Base-by-base conservation (phyloP, 1,140 invertebrate genomes). In the Orius laevigatus region DNA sequence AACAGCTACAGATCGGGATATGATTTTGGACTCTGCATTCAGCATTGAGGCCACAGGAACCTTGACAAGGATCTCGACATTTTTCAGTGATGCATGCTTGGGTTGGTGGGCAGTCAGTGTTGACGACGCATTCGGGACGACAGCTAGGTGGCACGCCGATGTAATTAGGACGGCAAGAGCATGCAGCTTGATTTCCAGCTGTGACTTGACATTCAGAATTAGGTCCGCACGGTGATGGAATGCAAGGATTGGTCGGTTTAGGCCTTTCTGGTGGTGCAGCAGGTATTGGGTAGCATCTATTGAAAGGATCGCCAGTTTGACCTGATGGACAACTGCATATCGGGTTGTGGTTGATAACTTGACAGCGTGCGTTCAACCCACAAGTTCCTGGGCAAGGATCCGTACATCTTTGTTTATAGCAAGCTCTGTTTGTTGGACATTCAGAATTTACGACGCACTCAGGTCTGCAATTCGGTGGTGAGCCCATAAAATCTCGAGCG, bases 401-500 rank as follows among this genome's bases (percentile, higher is more conserved):
- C 12, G 65, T 64, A 50, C 75, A 78, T 51, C 71, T 72, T 42
- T 69, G 67, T 10, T 69, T 64, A 42, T 72, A 63, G 48, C 76
- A 78, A 44, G 74, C 72, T 51, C 69, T 66, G 51, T 76, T 70
- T 2, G 55, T 69, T 10, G 79, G 72, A 61, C 82, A 85, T 59
- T 85, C 82, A 6, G 79, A 77, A 62, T 81, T 84, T 12, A 83
- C 73, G 16, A 83, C 68, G 64, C 81, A 84, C 62, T 83, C 80
- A 14, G 81, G 80, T 41, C 79, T 63, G 57, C 83, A 84, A 32
- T 78, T 73, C 46, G 80, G 79, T 16, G 81, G 79, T 52, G 72
- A 69, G 34, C 82, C 82, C 55, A 74, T 69, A 58, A 78, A 81
- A 36, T 72, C 71, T 49, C 71, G 68, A n/a, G 76, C 63, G 60